Conservation (phyloP, 2,113 vertebrate genomes). For the Willisornis vidua region DNA sequence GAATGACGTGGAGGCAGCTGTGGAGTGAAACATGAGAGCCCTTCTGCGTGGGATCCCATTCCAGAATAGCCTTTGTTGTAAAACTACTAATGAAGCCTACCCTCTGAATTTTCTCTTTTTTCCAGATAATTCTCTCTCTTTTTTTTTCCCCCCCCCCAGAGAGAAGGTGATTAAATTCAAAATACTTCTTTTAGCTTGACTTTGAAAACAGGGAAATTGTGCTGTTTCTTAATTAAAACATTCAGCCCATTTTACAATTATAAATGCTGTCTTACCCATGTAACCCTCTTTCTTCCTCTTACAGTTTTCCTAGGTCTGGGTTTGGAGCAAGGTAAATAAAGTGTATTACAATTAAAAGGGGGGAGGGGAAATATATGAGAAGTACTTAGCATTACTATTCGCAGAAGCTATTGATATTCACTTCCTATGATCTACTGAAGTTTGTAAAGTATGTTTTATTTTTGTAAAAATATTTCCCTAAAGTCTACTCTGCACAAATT, state of each 20-base stretch:
- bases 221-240: not conserved
- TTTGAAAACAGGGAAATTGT: not conserved
- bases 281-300: not conserved
- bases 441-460: not conserved
- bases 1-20: not conserved
- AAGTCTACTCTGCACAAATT: not conserved
- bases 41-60: not conserved
- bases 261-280: not conserved
- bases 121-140: not conserved
- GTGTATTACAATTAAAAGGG: not conserved
- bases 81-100: not conserved
- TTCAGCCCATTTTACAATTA: not conserved
- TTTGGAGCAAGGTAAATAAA: not conserved
- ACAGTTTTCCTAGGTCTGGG: not conserved
- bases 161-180: not conserved
- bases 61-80: not conserved
- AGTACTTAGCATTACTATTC: not conserved
- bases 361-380: not conserved
- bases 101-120: not conserved
- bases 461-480: not conserved
- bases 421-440: rapidly evolving
- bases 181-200: not conserved
- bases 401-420: not conserved
- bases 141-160: not conserved
- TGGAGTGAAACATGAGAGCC: not conserved